Conservation (phyloP, 2,113 vertebrate species). For the Calyptomena viridis region DNA sequence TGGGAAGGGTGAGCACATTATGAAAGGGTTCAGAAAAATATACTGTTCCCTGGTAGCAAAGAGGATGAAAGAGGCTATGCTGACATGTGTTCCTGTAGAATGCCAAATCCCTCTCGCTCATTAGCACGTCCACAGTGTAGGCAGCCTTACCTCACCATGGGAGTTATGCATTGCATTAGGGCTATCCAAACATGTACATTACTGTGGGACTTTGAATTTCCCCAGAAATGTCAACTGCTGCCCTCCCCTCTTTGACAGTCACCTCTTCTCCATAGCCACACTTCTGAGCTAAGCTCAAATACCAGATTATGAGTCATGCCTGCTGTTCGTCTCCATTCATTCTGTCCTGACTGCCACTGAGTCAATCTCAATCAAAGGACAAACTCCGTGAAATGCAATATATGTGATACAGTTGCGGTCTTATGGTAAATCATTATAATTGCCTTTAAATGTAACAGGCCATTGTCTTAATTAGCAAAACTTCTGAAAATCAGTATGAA, state of each 20-base stretch:
- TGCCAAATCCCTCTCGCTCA: neutral
- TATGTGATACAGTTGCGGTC: neutral
- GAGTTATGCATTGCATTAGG: neutral
- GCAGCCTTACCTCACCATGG: neutral
- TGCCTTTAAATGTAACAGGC: neutral
- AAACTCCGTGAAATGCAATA: neutral
- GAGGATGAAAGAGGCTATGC: neutral
- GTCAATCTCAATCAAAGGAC: neutral
- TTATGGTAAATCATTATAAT: neutral
- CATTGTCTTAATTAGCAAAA: neutral
- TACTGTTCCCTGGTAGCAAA: neutral
- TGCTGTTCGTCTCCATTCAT: neutral
- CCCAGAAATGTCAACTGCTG: neutral
- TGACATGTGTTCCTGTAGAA: neutral
- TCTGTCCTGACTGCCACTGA: neutral
- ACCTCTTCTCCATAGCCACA: neutral
- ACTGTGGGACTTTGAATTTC: neutral
- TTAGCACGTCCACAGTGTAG: neutral
- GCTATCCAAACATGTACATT: rapidly evolving
- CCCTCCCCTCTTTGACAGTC: neutral
- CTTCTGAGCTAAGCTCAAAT: neutral
- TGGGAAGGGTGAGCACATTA: conserved; percentile 87
- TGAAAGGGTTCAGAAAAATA: neutral
- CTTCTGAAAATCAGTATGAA: neutral
- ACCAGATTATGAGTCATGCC: neutral